Evolutionary conservation across 2,797 vertebrate genomes (phyloP).

Genomic region (Myotis planiceps): DNA sequence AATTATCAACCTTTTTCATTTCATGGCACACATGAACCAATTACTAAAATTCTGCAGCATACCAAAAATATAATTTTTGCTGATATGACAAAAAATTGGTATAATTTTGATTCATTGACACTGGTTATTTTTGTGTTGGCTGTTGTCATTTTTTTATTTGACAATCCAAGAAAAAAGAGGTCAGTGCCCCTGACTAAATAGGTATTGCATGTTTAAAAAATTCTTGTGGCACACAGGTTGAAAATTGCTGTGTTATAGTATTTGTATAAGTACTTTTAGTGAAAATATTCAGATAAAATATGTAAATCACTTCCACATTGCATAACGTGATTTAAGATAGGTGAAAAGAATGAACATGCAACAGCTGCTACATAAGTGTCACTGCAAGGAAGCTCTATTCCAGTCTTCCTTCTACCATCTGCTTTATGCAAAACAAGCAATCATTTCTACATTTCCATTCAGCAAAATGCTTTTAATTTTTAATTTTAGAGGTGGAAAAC

Average conservation of each 20-base stretch:
- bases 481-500: constrained; percentile 80
- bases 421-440: constrained; percentile 94
- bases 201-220: neutral
- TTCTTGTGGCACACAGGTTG: no score
- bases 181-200: neutral
- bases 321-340: constrained; percentile 88
- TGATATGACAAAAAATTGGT: neutral
- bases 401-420: constrained; percentile 91
- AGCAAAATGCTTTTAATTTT: constrained; percentile 81
- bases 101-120: neutral
- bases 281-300: constrained; percentile 71
- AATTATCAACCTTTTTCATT: no score
- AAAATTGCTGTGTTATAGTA: neutral
- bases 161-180: neutral
- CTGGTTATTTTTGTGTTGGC: neutral
- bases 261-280: constrained; percentile 36
- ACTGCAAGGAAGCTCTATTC: constrained; percentile 84
- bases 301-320: constrained; percentile 76
- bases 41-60: neutral
- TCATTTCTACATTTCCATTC: constrained; percentile 93
- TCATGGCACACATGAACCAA: neutral
- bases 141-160: neutral
- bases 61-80: neutral
- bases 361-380: constrained; percentile 94
- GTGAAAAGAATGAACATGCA: constrained; percentile 86